phyloP scores from a whole-genome alignment of 2,113 vertebrate genomes.

The Sigmodon hispidus region DNA sequence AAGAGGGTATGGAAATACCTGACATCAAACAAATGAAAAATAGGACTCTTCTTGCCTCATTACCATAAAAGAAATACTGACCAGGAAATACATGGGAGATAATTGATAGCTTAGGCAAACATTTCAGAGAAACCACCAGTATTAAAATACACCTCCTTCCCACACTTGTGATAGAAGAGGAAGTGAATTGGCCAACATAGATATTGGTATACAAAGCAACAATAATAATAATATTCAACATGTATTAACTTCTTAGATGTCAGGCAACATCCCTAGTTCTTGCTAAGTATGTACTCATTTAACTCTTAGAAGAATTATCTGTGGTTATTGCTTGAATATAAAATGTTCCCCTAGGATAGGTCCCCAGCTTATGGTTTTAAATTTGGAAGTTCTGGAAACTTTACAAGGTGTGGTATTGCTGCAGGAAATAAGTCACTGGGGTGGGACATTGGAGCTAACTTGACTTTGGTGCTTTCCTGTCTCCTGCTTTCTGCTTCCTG shows the following conservation, averaged over 20 bases:
- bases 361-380: not conserved
- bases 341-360: too few species aligned
- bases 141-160: not conserved
- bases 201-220: not conserved
- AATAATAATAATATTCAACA: not conserved
- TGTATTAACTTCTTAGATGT: not conserved
- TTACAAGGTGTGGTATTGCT: not conserved
- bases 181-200: not conserved
- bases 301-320: not conserved
- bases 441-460: not conserved
- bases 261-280: too few species aligned
- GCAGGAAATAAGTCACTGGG: not conserved
- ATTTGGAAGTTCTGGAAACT: not conserved
- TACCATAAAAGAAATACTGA: not conserved
- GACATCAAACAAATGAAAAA: not conserved
- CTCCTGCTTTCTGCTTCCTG: not conserved
- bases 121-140: not conserved
- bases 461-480: not conserved
- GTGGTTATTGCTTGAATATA: not conserved
- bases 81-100: not conserved
- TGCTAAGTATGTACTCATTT: not conserved
- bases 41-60: not conserved
- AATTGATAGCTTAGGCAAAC: not conserved
- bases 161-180: not conserved
- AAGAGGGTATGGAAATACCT: not conserved